A percentile compares a stretch with the other conserved stretches of the same genome.
phyloP scores from a whole-genome alignment of 1,140 invertebrate species.

The Myzus persicae region DNA sequence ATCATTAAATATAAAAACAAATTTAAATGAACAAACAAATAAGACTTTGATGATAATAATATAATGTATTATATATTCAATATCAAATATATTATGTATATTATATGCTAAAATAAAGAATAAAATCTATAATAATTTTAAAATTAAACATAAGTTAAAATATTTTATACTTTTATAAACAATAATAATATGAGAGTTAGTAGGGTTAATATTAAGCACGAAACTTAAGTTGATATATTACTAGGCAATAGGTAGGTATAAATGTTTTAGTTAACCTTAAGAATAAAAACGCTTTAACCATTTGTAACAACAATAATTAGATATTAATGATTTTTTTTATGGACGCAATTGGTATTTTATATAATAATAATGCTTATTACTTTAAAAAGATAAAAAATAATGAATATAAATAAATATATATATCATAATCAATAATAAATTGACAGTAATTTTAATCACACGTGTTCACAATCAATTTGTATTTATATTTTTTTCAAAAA shows the following conservation, averaged over 20 bases:
- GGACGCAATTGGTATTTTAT: neutral
- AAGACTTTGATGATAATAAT: neutral
- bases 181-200: constrained; percentile 26
- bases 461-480: neutral
- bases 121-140: neutral
- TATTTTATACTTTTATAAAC: neutral
- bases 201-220: constrained; percentile 1
- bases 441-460: constrained; percentile 25
- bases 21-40: neutral
- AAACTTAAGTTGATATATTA: neutral
- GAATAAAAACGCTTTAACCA: constrained; percentile 30
- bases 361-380: neutral
- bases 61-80: neutral
- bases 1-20: neutral
- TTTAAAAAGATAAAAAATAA: neutral
- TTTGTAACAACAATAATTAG: neutral
- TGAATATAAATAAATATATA: neutral
- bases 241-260: neutral
- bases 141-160: constrained; percentile 23
- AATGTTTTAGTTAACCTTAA: neutral
- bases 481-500: neutral
- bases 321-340: neutral
- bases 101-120: constrained; percentile 17
- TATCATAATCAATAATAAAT: neutral
- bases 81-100: neutral